These are phyloP conservation scores for Spea multiplicata DNA, from an alignment of 2,113 vertebrate genomes.

Conservation along the genomic window DNA sequence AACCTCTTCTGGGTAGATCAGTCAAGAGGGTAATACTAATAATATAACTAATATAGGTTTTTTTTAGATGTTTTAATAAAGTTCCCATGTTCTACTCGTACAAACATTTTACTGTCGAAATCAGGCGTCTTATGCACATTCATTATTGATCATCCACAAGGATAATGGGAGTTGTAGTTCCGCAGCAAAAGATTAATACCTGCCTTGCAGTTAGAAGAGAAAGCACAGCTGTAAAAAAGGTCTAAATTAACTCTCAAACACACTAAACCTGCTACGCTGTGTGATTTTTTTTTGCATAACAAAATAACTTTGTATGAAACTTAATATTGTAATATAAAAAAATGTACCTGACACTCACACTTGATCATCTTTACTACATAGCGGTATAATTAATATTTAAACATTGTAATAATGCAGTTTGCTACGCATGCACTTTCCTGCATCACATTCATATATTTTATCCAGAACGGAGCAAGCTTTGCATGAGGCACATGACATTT, in stretches of 20 bases:
- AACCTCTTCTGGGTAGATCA: too few relatives aligned
- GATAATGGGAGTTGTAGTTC: background rate
- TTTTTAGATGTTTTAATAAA: too few relatives aligned
- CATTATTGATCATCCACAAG: background rate
- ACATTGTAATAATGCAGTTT: slow-evolving; percentile 98
- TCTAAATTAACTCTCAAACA: slow-evolving; percentile 78
- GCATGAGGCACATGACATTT: slow-evolving; percentile 65
- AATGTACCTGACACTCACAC: slow-evolving; percentile 88
- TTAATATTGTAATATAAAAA: slow-evolving; percentile 78
- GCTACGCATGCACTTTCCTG: slow-evolving; percentile 97
- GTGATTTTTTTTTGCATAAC: slow-evolving; percentile 67
- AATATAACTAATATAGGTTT: too few relatives aligned
- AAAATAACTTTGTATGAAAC: slow-evolving; percentile 72
- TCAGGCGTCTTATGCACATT: too few relatives aligned
- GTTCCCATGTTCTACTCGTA: too few relatives aligned
- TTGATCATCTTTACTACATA: slow-evolving; percentile 98
- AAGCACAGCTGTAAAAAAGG: background rate
- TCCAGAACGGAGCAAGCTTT: slow-evolving; percentile 73
- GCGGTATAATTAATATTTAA: slow-evolving; percentile 99
- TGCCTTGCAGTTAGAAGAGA: background rate
- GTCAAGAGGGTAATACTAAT: too few relatives aligned
- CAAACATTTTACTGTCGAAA: too few relatives aligned
- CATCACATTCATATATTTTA: slow-evolving; percentile 95
- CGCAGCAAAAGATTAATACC: background rate
- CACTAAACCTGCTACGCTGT: slow-evolving; percentile 78